Percentiles rank a stretch among this genome's conserved stretches.
These are phyloP conservation scores for Chironomus riparius DNA, from an alignment of 2,888 invertebrate genomes.

Conservation along the genomic window DNA sequence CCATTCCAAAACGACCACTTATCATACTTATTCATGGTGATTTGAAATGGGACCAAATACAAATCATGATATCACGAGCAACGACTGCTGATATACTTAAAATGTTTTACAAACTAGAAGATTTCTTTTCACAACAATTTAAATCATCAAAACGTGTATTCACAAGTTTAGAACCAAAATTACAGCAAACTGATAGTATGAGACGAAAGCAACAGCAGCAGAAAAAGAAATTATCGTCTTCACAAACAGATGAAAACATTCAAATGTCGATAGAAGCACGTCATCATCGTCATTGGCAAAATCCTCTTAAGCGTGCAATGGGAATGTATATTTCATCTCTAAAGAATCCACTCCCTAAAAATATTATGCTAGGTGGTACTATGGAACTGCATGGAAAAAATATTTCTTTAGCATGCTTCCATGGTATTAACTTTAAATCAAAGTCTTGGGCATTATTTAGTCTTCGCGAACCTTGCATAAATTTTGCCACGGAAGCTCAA, in stretches of 20 bases:
- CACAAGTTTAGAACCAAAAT: slow-evolving; percentile 55
- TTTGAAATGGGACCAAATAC: slow-evolving; percentile 90
- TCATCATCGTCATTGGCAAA: slow-evolving; percentile 93
- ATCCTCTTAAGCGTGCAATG: slow-evolving; percentile 70
- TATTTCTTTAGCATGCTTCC: slow-evolving; percentile 92
- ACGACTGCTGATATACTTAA: slow-evolving; percentile 94
- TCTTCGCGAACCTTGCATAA: slow-evolving; percentile 83
- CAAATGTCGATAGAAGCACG: slow-evolving; percentile 50
- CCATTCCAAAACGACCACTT: slow-evolving; percentile 52
- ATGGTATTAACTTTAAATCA: slow-evolving; percentile 92
- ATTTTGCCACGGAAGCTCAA: slow-evolving; percentile 88
- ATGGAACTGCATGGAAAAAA: slow-evolving; percentile 83
- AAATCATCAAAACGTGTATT: slow-evolving; percentile 91
- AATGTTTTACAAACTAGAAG: slow-evolving; percentile 92
- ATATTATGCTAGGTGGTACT: slow-evolving; percentile 75
- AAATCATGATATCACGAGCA: slow-evolving; percentile 92
- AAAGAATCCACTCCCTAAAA: slow-evolving; percentile 56
- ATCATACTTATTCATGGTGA: slow-evolving; percentile 88
- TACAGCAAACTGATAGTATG: slow-evolving; percentile 35
- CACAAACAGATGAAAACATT: slow-evolving; percentile 33
- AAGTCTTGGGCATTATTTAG: slow-evolving; percentile 96
- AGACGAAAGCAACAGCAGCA: slow-evolving; percentile 36
- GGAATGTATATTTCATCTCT: slow-evolving; percentile 69
- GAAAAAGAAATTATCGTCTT: slow-evolving; percentile 31
- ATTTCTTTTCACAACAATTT: slow-evolving; percentile 97